phyloP scores from a whole-genome alignment of 92 coral and sea anemone species.

The Porites divaricata region DNA sequence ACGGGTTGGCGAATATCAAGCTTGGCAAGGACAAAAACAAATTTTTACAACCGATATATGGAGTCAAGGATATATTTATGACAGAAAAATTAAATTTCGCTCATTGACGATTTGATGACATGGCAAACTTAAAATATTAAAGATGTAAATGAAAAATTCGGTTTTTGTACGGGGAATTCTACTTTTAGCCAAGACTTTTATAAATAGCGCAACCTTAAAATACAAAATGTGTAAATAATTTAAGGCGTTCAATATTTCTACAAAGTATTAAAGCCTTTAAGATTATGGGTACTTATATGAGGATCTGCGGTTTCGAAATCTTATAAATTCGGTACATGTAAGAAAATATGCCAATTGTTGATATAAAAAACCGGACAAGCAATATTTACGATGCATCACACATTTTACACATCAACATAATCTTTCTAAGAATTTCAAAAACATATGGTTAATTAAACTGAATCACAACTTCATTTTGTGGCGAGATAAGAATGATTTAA shows the following conservation, averaged over 20 bases:
- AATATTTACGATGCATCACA: background rate
- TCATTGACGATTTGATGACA: background rate
- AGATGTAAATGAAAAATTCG: background rate
- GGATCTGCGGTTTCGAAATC: background rate
- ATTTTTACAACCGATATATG: background rate
- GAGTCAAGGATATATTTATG: background rate
- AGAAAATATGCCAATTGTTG: background rate
- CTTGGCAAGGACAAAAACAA: background rate
- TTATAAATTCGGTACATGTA: background rate
- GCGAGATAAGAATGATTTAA: constrained; percentile 5
- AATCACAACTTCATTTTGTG: background rate
- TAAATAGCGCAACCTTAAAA: background rate
- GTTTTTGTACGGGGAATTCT: background rate
- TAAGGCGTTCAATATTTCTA: too few species aligned
- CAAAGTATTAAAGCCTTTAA: too few species aligned
- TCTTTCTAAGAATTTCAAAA: background rate
- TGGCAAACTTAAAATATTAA: background rate
- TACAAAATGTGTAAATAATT: too few species aligned
- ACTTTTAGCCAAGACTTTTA: background rate
- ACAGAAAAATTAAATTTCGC: background rate
- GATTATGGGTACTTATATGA: too few species aligned
- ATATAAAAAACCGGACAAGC: constrained; percentile 12
- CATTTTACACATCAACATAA: background rate
- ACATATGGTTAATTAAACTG: background rate
- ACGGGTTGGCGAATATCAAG: background rate